These are phyloP conservation scores for Oligia latruncula DNA, from an alignment of 2,888 invertebrate species.

Conservation along the genomic window DNA sequence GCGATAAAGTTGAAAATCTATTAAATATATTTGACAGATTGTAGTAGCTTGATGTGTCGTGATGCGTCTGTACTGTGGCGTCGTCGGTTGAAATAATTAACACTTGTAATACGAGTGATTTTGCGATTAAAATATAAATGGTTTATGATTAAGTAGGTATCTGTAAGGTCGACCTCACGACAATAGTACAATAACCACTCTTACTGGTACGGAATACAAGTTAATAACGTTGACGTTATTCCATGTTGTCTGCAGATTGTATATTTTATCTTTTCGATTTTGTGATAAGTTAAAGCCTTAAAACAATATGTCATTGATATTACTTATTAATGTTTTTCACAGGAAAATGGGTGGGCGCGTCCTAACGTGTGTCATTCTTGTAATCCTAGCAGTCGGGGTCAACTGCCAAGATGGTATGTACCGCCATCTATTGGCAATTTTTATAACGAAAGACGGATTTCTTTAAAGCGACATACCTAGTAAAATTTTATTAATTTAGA, in stretches of 20 bases:
- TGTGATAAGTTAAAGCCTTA: not conserved
- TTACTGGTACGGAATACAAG: not conserved
- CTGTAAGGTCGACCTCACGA: not conserved
- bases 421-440: slow-evolving; percentile 68
- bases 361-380: slow-evolving; percentile 64
- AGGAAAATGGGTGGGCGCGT: slow-evolving; percentile 74
- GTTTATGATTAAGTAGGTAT: not conserved
- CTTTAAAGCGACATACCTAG: not conserved
- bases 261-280: slow-evolving; percentile 37
- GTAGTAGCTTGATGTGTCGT: no score
- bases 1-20: no score
- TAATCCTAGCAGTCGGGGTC: slow-evolving; percentile 56
- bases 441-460: not conserved
- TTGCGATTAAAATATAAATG: slow-evolving; percentile 3
- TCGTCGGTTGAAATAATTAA: not conserved
- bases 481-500: not conserved
- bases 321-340: slow-evolving; percentile 54
- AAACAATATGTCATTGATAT: slow-evolving; percentile 41
- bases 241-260: slow-evolving; percentile 20
- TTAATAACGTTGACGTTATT: not conserved
- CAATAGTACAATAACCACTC: not conserved
- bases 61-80: no score
- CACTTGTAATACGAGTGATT: slow-evolving; percentile 17
- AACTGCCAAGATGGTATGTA: slow-evolving; percentile 69
- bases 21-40: no score